These are phyloP conservation scores for Symphodus melops DNA, from an alignment of 2,113 vertebrate genomes.

Conservation along the genomic window DNA sequence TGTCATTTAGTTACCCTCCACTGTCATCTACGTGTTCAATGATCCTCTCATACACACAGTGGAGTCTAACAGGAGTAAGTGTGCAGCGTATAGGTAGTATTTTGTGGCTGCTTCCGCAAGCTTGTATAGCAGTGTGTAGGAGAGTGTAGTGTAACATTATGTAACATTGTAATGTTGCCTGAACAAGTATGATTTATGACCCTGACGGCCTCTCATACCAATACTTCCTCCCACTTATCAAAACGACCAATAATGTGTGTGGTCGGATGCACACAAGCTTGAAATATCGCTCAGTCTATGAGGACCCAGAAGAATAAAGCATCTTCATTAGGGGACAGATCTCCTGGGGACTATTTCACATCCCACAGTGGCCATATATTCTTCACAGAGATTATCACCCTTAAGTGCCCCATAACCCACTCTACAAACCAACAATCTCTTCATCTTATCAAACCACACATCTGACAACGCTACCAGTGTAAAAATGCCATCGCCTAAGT, in stretches of 20 bases:
- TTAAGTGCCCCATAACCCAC: slow-evolving; percentile 50
- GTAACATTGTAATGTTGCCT: slow-evolving; percentile 11
- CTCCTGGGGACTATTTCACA: slow-evolving; percentile 48
- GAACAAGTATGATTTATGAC: slow-evolving; percentile 30
- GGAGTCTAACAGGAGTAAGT: background rate
- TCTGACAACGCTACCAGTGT: slow-evolving; percentile 29
- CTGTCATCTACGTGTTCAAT: slow-evolving; percentile 5
- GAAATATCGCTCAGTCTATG: slow-evolving; percentile 33
- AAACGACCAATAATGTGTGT: slow-evolving; percentile 17
- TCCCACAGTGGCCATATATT: slow-evolving; percentile 43
- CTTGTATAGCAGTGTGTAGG: slow-evolving; percentile 17
- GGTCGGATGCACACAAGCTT: slow-evolving; percentile 31
- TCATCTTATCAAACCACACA: slow-evolving; percentile 11
- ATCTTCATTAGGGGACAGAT: slow-evolving; percentile 65
- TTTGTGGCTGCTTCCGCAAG: background rate
- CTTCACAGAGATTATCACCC: slow-evolving; percentile 55
- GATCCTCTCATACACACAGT: background rate
- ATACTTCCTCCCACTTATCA: slow-evolving; percentile 14
- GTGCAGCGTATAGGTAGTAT: background rate
- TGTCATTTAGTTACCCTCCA: background rate
- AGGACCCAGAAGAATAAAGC: slow-evolving; percentile 43
- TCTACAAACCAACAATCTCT: slow-evolving; percentile 16
- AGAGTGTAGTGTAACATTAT: slow-evolving; percentile 16
- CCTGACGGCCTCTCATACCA: slow-evolving; percentile 15
- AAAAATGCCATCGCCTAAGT: slow-evolving; percentile 48